Evolutionary conservation across 2,113 vertebrate species (phyloP).

Genomic region (Brachypodius melanocephalos): DNA sequence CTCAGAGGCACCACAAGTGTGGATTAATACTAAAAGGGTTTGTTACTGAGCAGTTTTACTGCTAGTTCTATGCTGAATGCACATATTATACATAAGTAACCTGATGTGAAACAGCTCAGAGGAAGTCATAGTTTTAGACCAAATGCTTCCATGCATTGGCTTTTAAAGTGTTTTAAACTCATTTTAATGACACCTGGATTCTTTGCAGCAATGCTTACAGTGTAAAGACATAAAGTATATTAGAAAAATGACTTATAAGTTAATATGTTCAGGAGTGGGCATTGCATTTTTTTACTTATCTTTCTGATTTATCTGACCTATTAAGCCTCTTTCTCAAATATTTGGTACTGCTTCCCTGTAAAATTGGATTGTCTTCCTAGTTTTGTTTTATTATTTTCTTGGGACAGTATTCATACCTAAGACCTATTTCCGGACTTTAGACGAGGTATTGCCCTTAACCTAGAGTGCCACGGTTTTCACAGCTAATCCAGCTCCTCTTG

Average conservation of each 20-base stretch:
- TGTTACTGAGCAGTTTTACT: neutral
- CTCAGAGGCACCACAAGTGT: neutral
- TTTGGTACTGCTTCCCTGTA: neutral
- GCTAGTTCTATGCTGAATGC: neutral
- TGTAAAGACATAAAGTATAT: neutral
- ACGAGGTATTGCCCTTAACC: neutral
- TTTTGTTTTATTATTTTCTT: neutral
- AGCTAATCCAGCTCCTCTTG: neutral
- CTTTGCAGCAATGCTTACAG: neutral
- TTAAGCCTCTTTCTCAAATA: neutral
- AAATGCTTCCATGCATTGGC: neutral
- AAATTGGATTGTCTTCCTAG: neutral
- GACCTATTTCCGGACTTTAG: accelerated
- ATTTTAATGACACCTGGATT: neutral
- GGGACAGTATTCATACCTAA: neutral
- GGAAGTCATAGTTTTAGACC: neutral
- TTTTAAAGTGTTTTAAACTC: neutral
- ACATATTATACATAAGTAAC: neutral
- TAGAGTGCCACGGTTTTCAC: neutral
- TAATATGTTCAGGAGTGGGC: neutral
- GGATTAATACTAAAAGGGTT: neutral
- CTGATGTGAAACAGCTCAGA: neutral
- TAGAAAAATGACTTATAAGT: neutral
- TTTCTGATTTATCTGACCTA: neutral
- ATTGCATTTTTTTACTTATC: neutral